A percentile compares a stretch with the other conserved stretches of the same genome.
These are phyloP conservation scores for Macroramphosus scolopax DNA, from an alignment of 2,797 vertebrate species.

Conservation along the genomic window DNA sequence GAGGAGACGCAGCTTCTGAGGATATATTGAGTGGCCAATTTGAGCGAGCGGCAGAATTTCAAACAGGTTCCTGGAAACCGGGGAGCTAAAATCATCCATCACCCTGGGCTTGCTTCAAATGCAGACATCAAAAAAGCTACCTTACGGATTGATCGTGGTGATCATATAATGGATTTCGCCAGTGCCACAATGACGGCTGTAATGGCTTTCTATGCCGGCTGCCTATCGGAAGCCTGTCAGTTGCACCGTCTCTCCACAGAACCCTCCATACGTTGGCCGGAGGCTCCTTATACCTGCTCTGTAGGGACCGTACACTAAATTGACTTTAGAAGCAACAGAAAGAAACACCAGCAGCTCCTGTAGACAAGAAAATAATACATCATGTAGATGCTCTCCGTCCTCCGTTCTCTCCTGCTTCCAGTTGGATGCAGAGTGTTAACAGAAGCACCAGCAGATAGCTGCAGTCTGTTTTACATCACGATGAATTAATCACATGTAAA, in stretches of 20 bases:
- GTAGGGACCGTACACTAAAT: slow-evolving; percentile 51
- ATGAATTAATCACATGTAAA: slow-evolving; percentile 58
- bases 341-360: slow-evolving; percentile 49
- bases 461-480: slow-evolving; percentile 53
- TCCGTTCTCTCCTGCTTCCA: too few relatives aligned
- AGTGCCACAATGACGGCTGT: slow-evolving; percentile 56
- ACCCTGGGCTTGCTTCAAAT: slow-evolving; percentile 69
- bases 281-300: slow-evolving; percentile 50
- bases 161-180: slow-evolving; percentile 72
- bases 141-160: slow-evolving; percentile 72
- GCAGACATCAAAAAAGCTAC: slow-evolving; percentile 72
- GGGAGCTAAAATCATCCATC: slow-evolving; percentile 70
- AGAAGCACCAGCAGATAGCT: slow-evolving; percentile 50
- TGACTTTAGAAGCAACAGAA: slow-evolving; percentile 57
- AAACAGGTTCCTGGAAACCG: slow-evolving; percentile 65
- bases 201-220: slow-evolving; percentile 64
- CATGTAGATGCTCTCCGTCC: slow-evolving; percentile 13
- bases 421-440: too few relatives aligned
- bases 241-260: slow-evolving; percentile 46
- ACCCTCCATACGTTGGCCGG: slow-evolving; percentile 52
- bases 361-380: slow-evolving; percentile 29
- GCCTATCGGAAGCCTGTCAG: slow-evolving; percentile 59
- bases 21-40: slow-evolving; percentile 58
- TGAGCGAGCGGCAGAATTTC: slow-evolving; percentile 60
- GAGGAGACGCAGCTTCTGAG: slow-evolving; percentile 36